These are phyloP conservation scores for Eonycteris spelaea DNA, from an alignment of 2,113 vertebrate genomes.

Conservation along the genomic window DNA sequence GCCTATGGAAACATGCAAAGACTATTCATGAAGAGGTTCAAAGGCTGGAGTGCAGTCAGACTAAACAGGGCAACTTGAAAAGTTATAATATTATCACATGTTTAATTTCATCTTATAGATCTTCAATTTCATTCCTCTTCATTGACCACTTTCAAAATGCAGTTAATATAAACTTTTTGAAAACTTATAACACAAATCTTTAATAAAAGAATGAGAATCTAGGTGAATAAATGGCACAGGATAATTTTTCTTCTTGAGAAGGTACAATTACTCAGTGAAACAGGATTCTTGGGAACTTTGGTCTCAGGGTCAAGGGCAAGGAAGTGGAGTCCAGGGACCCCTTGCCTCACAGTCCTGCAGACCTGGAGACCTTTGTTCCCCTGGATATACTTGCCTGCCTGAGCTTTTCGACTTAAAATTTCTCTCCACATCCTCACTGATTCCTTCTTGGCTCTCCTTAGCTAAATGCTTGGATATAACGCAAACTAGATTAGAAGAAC, in stretches of 20 bases:
- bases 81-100: neutral
- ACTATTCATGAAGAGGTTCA: neutral
- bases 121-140: neutral
- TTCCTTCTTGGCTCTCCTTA: neutral
- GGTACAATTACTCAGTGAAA: neutral
- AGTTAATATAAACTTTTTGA: neutral
- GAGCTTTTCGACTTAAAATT: neutral
- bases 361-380: neutral
- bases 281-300: neutral
- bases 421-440: neutral
- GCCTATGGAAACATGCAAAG: neutral
- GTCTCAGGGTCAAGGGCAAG: neutral
- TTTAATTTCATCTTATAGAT: neutral
- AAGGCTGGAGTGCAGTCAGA: neutral
- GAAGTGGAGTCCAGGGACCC: accelerated
- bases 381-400: neutral
- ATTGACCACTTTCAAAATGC: neutral
- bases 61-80: neutral
- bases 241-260: neutral
- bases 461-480: conserved; percentile 15
- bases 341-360: neutral
- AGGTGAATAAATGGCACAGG: neutral
- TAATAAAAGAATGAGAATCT: neutral
- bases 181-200: neutral
- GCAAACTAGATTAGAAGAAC: neutral